A percentile compares a stretch with the other conserved stretches of the same genome.
These are phyloP conservation scores for Ciconia nigra DNA, from an alignment of 2,797 vertebrate genomes.

Conservation along the genomic window DNA sequence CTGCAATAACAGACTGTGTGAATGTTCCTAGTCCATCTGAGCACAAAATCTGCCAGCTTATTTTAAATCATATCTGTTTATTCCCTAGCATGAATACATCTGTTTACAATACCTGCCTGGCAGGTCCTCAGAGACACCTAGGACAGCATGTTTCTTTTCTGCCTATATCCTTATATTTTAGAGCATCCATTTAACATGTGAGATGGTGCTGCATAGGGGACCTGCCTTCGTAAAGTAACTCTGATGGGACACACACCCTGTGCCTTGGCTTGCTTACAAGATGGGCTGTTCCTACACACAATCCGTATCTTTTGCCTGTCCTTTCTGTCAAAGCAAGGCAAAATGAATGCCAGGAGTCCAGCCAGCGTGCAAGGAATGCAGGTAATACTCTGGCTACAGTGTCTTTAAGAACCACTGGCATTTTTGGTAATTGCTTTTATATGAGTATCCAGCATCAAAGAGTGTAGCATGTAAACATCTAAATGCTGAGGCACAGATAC, in stretches of 20 bases:
- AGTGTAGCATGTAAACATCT: neutral
- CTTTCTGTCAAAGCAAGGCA: neutral
- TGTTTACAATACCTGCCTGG: constrained; percentile 19
- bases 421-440: neutral
- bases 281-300: neutral
- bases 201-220: neutral
- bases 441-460: neutral
- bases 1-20: neutral
- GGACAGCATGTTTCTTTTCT: neutral
- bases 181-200: neutral
- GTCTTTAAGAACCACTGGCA: neutral
- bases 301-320: neutral
- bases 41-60: constrained; percentile 40
- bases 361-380: neutral
- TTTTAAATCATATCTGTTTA: neutral
- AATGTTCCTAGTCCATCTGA: constrained; percentile 50
- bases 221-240: neutral
- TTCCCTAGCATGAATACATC: neutral
- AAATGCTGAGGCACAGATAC: neutral
- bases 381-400: neutral
- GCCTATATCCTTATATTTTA: neutral
- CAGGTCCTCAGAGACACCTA: neutral
- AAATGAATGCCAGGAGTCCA: neutral
- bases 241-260: neutral
- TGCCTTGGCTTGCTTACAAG: neutral